These are phyloP conservation scores for Drosophila sp. DNA, from an alignment of 1,140 invertebrate genomes.

Conservation along the genomic window DNA sequence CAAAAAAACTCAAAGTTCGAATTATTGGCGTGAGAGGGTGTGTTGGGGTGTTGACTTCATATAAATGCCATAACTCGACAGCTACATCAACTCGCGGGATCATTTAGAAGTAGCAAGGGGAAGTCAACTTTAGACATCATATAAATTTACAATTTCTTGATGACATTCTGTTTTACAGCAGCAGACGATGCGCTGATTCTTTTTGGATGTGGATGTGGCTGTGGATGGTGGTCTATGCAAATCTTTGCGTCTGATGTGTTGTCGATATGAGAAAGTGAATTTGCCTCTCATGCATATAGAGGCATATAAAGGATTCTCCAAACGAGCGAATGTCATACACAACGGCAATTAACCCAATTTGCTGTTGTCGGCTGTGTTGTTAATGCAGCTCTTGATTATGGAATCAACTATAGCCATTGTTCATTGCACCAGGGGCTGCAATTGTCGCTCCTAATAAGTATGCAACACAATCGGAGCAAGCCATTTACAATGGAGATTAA, in stretches of 20 bases:
- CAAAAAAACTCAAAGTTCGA: constrained; percentile 68
- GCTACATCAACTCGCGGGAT: not conserved
- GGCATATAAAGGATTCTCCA: not conserved
- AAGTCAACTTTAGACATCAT: constrained; percentile 13
- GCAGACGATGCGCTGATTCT: constrained; percentile 34
- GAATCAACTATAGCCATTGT: constrained; percentile 23
- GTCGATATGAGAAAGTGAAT: not conserved
- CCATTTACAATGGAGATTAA: constrained; percentile 70
- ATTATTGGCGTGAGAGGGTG: constrained; percentile 59
- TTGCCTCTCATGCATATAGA: not conserved
- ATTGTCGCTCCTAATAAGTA: constrained; percentile 40
- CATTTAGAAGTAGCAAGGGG: not conserved
- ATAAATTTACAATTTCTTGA: constrained; percentile 72
- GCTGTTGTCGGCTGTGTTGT: constrained; percentile 44
- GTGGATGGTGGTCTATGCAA: constrained; percentile 69
- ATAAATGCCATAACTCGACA: constrained; percentile 67
- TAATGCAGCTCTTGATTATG: constrained; percentile 60
- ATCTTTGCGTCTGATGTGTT: constrained; percentile 60
- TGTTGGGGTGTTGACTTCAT: constrained; percentile 56
- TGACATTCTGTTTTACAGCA: constrained; percentile 69
- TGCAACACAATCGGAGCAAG: constrained; percentile 45
- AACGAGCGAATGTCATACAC: constrained; percentile 66
- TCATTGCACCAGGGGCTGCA: not conserved
- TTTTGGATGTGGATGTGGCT: no score
- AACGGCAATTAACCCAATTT: constrained; percentile 76